Evolutionary conservation across 2,888 invertebrate genomes (phyloP).

Genomic region (Biston stratarius): DNA sequence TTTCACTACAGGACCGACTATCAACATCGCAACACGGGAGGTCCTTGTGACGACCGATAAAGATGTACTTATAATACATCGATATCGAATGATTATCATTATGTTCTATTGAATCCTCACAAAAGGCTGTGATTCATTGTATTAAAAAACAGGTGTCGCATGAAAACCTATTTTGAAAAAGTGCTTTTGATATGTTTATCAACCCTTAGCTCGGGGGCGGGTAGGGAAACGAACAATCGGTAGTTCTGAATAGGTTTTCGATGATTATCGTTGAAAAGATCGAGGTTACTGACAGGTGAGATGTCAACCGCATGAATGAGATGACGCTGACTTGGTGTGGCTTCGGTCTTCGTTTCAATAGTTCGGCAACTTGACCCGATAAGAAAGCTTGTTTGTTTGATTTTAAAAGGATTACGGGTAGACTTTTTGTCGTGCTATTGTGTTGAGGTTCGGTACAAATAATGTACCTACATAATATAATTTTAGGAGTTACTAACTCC

Average conservation of each 20-base stretch:
- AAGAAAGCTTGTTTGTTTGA: slow-evolving; percentile 59
- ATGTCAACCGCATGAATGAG: slow-evolving; percentile 76
- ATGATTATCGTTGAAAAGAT: slow-evolving; percentile 76
- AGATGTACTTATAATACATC: slow-evolving; percentile 58
- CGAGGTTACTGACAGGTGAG: slow-evolving; percentile 84
- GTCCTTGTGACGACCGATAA: slow-evolving; percentile 69
- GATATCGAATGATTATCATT: slow-evolving; percentile 78
- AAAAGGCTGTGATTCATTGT: slow-evolving; percentile 70
- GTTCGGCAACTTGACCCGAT: slow-evolving; percentile 73
- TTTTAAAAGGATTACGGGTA: slow-evolving; percentile 53
- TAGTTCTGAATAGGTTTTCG: slow-evolving; percentile 70
- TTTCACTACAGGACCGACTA: slow-evolving; percentile 23
- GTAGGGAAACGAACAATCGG: slow-evolving; percentile 71
- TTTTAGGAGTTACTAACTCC: slow-evolving; percentile 15
- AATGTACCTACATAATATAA: slow-evolving; percentile 33
- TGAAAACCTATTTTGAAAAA: slow-evolving; percentile 55
- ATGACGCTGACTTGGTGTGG: slow-evolving; percentile 21
- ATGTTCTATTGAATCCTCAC: slow-evolving; percentile 73
- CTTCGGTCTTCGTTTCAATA: slow-evolving; percentile 48
- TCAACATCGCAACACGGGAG: slow-evolving; percentile 66
- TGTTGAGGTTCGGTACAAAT: slow-evolving; percentile 51
- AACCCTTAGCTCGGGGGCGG: slow-evolving; percentile 78
- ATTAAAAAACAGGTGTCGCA: slow-evolving; percentile 78
- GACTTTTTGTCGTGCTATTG: slow-evolving; percentile 55
- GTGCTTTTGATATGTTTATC: slow-evolving; percentile 84